phyloP scores from a whole-genome alignment of 2,113 vertebrate species.

The Catagonus wagneri region DNA sequence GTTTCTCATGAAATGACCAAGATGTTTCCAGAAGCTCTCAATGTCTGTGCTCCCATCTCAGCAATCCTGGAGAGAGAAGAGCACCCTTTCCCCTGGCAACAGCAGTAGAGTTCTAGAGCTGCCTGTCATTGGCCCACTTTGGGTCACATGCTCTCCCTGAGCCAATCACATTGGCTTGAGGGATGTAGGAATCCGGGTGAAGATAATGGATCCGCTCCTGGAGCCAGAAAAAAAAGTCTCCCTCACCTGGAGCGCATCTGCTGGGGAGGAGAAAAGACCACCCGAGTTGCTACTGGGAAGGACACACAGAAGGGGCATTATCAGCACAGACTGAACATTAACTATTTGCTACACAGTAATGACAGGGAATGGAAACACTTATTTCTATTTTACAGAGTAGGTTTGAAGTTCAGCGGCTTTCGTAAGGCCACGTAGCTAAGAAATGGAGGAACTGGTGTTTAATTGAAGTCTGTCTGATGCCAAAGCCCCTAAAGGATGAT shows the following conservation, averaged over 20 bases:
- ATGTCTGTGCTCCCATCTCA: not conserved
- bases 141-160: not conserved
- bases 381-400: not conserved
- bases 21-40: not conserved
- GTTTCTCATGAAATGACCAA: not conserved
- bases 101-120: not conserved
- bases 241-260: not conserved
- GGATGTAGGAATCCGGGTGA: not conserved
- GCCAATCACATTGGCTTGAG: not conserved
- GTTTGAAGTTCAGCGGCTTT: not conserved
- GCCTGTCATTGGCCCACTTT: not conserved
- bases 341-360: not conserved
- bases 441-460: not conserved
- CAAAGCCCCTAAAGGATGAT: not conserved
- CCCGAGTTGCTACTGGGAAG: not conserved
- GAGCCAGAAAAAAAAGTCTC: not conserved
- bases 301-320: too few species aligned
- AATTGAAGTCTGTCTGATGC: not conserved
- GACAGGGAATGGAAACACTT: not conserved
- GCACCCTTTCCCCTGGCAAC: not conserved
- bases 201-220: not conserved
- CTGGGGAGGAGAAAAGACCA: not conserved
- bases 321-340: not conserved
- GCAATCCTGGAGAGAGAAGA: not conserved
- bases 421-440: not conserved